Evolutionary conservation across 1,140 invertebrate genomes (phyloP), one percentile per base, ranked within the genome.

Genomic region (Cardiocondyla obscurior): DNA sequence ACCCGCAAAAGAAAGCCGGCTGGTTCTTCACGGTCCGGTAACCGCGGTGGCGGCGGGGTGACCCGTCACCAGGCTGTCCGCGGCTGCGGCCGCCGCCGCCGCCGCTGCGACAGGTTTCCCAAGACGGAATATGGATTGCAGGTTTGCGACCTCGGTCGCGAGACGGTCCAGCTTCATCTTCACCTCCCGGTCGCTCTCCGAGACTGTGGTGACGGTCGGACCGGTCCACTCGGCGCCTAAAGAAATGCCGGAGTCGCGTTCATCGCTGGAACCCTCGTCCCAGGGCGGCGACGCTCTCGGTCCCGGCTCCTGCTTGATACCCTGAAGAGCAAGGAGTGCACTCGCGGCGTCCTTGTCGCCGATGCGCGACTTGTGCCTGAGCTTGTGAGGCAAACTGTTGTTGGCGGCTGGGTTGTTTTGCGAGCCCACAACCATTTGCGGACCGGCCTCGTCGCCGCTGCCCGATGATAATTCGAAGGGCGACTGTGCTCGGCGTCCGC

Each of bases 361-460:
- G 57, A 98, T 95, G 88, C 98, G 96, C n/a, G 96, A 97, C 92
- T 99, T 99, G 95, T 99, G 98, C 85, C 98, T 96, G 69, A 99
- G 94, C 92, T 99, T 99, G 86, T 98, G 96, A 0, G 98, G 98
- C 83, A 99, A 92, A 85, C 96, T 96, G 88, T 96, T 96, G 90
- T 96, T 95, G 14, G 82, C 88, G 84, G 93, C 46, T 72, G 84
- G 69, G 36, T 67, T 64, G 85, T 90, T 64, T 85, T 92, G 42
- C 87, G 88, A 76, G 85, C 69, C 83, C n/a, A 85, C 60, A 85
- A 90, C 81, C 91, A 92, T 88, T 92, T 94, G 89, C 90, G 93
- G 84, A 76, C 95, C 95, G 28, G 72, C 72, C 87, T 97, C 96
- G 84, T 97, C 96, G 0, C 97, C 96, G 62, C 96, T 97, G 42